Percentiles rank a stretch among this genome's conserved stretches.
phyloP scores from a whole-genome alignment of 2,888 invertebrate genomes.

The Pristionchus arcanus region DNA sequence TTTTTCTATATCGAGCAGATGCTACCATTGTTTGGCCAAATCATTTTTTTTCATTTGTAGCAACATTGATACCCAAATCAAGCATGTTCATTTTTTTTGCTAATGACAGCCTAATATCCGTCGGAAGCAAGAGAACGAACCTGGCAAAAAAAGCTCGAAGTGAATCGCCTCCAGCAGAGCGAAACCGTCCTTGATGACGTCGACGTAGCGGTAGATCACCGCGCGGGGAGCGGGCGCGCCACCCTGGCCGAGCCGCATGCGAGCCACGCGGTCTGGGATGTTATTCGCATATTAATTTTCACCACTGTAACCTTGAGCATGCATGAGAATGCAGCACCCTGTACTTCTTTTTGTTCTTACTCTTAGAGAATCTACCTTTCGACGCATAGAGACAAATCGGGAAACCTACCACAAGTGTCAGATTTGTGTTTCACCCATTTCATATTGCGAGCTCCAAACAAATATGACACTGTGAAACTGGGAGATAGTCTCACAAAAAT shows the following conservation, averaged over 20 bases:
- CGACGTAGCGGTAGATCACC: conserved; percentile 24
- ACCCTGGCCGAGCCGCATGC: not conserved
- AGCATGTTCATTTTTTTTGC: no score
- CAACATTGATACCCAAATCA: no score
- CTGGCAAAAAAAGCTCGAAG: conserved; percentile 32
- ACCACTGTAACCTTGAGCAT: no score
- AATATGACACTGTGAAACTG: not conserved
- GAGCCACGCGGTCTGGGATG: not conserved
- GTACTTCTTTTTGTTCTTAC: no score
- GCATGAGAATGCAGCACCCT: no score
- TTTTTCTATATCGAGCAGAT: no score
- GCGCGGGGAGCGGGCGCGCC: not conserved
- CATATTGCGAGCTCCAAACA: not conserved
- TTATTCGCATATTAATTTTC: no score
- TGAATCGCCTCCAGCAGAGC: conserved; percentile 20
- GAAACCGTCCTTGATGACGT: not conserved
- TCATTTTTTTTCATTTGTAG: no score
- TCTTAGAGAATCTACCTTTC: no score
- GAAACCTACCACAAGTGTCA: not conserved
- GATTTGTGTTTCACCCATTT: not conserved
- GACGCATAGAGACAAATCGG: not conserved
- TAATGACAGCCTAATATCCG: no score
- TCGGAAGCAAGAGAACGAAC: not conserved
- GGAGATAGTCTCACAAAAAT: not conserved
- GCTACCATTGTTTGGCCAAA: no score